Conservation (phyloP, 2,113 vertebrate genomes). For the Ursus arctos region DNA sequence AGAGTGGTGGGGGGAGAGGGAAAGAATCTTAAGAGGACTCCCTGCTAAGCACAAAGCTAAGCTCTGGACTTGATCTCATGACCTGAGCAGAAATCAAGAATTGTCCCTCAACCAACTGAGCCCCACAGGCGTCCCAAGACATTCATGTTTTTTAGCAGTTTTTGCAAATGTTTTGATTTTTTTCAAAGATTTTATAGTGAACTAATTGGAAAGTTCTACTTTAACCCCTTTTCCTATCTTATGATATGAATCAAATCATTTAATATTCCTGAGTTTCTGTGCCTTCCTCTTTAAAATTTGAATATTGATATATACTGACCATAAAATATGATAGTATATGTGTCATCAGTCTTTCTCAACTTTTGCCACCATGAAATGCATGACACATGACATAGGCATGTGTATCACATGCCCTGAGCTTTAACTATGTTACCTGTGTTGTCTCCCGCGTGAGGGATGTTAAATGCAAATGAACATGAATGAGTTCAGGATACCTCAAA, state of each 20-base stretch:
- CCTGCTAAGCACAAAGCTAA: background rate
- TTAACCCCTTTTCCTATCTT: background rate
- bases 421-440: background rate
- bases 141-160: background rate
- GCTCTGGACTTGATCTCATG: background rate
- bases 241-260: background rate
- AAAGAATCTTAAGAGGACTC: background rate
- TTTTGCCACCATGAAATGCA: background rate
- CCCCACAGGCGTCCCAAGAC: background rate
- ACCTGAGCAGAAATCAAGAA: background rate
- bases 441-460: background rate
- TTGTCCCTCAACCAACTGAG: background rate
- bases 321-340: background rate
- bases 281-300: background rate
- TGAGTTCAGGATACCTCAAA: background rate
- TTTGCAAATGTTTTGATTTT: background rate
- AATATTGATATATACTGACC: background rate
- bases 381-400: background rate
- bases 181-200: background rate
- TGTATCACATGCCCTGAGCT: background rate
- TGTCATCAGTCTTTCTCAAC: background rate
- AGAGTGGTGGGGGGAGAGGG: too few relatives aligned
- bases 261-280: conserved; percentile 1
- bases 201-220: background rate
- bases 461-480: background rate